These are phyloP conservation scores for Rallus limicola DNA, from an alignment of 2,113 vertebrate genomes.

Conservation along the genomic window DNA sequence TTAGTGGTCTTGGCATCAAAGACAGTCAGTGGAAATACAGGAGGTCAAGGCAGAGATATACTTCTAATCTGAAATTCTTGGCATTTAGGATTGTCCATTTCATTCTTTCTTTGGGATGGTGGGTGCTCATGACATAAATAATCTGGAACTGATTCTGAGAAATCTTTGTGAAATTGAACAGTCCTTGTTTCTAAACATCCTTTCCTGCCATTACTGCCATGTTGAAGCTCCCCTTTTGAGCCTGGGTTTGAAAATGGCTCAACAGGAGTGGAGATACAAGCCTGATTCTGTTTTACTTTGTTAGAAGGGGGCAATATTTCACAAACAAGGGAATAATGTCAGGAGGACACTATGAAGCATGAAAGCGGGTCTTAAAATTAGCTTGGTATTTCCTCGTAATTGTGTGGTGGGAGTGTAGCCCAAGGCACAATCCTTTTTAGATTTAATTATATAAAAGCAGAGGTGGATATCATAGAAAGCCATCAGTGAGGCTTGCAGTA, in stretches of 20 bases:
- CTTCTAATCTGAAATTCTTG: not conserved
- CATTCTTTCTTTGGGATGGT: not conserved
- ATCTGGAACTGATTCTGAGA: not conserved
- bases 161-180: not conserved
- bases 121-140: not conserved
- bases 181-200: not conserved
- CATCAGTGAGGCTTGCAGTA: slow-evolving; percentile 24
- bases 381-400: slow-evolving; percentile 16
- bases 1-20: not conserved
- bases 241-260: not conserved
- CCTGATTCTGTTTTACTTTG: not conserved
- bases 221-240: not conserved
- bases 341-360: not conserved
- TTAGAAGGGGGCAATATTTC: not conserved
- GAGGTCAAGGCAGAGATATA: not conserved
- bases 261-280: not conserved
- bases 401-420: slow-evolving; percentile 25
- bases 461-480: slow-evolving; percentile 32
- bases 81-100: not conserved
- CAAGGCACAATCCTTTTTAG: not conserved
- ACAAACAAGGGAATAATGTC: not conserved
- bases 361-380: slow-evolving; percentile 36
- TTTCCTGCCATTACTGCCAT: not conserved
- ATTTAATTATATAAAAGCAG: slow-evolving; percentile 38
- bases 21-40: not conserved